These are phyloP conservation scores for Coturnix japonica DNA, from an alignment of 2,113 vertebrate species.

Conservation along the genomic window DNA sequence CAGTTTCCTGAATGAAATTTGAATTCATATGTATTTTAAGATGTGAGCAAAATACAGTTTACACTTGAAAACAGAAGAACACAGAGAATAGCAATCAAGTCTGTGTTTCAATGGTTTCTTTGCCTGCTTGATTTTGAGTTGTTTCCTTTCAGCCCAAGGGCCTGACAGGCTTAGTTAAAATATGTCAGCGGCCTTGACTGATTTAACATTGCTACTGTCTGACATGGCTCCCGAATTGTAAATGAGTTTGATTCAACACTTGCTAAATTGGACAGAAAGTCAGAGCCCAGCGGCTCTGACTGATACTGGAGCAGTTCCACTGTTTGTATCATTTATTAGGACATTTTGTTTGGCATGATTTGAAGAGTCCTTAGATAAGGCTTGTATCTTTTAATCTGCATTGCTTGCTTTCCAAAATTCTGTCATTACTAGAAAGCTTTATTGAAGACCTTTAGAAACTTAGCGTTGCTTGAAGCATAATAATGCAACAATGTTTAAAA, in stretches of 20 bases:
- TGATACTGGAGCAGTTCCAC: background rate
- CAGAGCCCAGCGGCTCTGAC: background rate
- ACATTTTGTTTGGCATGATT: background rate
- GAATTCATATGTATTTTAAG: background rate
- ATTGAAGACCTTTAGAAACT: background rate
- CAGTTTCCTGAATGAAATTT: background rate
- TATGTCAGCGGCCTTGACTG: background rate
- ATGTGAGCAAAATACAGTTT: background rate
- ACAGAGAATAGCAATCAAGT: background rate
- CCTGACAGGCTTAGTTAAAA: background rate
- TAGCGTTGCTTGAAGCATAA: background rate
- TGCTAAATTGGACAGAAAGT: constrained; percentile 20
- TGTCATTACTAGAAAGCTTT: background rate
- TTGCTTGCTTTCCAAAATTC: background rate
- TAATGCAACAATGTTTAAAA: background rate
- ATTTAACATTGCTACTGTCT: background rate
- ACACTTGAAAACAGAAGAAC: background rate
- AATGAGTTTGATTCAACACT: background rate
- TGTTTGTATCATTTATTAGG: background rate
- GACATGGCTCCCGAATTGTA: background rate
- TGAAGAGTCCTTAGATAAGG: constrained; percentile 1
- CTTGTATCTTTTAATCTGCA: background rate
- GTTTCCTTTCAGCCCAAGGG: background rate
- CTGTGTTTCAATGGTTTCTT: background rate
- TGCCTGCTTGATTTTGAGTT: background rate